Percentiles rank a stretch among this genome's conserved stretches.
These are phyloP conservation scores for Parnassius smintheus DNA, from an alignment of 2,888 invertebrate species.

Conservation along the genomic window DNA sequence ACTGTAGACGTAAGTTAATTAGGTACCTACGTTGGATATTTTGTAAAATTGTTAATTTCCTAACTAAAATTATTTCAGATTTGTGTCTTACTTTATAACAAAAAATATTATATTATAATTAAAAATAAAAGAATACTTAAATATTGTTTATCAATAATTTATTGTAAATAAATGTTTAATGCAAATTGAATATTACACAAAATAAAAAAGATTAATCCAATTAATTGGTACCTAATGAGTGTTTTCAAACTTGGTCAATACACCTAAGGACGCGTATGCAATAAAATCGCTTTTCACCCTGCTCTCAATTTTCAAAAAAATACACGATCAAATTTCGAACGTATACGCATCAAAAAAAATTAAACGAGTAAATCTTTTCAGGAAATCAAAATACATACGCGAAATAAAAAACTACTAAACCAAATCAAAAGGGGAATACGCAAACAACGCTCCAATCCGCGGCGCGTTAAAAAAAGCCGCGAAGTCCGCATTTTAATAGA, in stretches of 20 bases:
- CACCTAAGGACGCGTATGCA: background rate
- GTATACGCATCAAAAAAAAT: slow-evolving; percentile 11
- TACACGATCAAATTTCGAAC: slow-evolving; percentile 6
- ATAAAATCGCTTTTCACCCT: slow-evolving; percentile 18
- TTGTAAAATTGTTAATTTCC: background rate
- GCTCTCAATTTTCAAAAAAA: slow-evolving; percentile 5
- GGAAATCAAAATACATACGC: slow-evolving; percentile 13
- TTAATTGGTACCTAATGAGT: slow-evolving; percentile 8
- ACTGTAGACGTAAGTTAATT: background rate
- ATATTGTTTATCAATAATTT: no score
- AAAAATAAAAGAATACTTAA: background rate
- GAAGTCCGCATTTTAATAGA: slow-evolving; percentile 33
- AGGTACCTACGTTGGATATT: background rate
- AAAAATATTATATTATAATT: no score
- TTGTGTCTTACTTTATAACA: background rate
- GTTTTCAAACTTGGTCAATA: slow-evolving; percentile 3
- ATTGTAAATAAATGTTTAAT: no score
- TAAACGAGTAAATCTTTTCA: slow-evolving; percentile 23
- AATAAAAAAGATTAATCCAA: no score
- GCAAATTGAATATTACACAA: no score
- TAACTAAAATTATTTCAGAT: background rate
- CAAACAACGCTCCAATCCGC: slow-evolving; percentile 3
- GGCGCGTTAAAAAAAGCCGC: slow-evolving; percentile 11
- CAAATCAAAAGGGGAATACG: slow-evolving; percentile 9
- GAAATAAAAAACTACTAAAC: slow-evolving; percentile 11